These are phyloP conservation scores for Callipepla squamata DNA, from an alignment of 2,113 vertebrate genomes.

Conservation along the genomic window DNA sequence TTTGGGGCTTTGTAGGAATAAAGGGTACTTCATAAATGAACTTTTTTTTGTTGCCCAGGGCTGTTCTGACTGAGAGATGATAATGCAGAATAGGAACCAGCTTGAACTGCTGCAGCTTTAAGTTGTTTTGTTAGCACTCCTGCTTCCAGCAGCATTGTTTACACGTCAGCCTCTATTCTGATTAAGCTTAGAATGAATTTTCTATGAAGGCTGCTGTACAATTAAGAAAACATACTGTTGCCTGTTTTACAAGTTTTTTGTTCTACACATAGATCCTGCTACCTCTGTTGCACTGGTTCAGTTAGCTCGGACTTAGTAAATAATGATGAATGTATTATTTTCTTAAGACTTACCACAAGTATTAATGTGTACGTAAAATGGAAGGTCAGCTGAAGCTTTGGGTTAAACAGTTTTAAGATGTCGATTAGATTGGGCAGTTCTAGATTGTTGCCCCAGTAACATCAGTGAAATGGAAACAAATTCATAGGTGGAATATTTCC, in stretches of 20 bases:
- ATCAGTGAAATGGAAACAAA: not conserved
- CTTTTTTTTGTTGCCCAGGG: not conserved
- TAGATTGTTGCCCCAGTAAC: not conserved
- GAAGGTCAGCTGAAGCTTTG: not conserved
- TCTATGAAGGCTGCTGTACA: not conserved
- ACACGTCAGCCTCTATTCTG: not conserved
- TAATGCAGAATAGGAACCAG: not conserved
- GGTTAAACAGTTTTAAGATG: not conserved
- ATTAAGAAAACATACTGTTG: not conserved
- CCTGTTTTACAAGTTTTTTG: not conserved
- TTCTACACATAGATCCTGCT: not conserved
- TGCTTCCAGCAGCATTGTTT: not conserved
- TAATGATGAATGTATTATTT: not conserved
- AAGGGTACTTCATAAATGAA: not conserved
- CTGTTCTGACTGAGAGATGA: not conserved
- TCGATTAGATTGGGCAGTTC: not conserved
- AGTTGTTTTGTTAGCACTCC: not conserved
- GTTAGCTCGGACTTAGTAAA: not conserved
- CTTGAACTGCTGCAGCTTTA: not conserved
- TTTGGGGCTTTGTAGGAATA: not conserved
- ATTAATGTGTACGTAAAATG: not conserved
- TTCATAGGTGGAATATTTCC: not conserved
- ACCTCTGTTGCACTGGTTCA: not conserved
- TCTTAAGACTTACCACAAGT: not conserved
- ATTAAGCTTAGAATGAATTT: not conserved